A percentile compares a stretch with the other conserved stretches of the same genome.
Evolutionary conservation across 2,113 vertebrate genomes (phyloP).

Genomic region (Cariama cristata): DNA sequence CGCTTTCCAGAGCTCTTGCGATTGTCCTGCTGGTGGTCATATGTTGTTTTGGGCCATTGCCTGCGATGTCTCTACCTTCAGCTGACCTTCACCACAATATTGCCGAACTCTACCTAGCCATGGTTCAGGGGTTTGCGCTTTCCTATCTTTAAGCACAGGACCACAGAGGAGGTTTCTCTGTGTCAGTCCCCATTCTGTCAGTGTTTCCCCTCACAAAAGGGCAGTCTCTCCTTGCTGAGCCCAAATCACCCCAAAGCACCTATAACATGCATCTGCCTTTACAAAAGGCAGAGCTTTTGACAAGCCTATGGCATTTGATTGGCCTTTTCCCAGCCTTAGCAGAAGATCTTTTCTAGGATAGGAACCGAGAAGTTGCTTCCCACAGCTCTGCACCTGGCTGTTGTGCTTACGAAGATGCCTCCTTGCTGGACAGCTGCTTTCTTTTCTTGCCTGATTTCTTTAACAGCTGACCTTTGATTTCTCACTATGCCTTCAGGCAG

Average conservation of each 20-base stretch:
- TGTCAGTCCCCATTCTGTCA: neutral
- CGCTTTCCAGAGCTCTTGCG: neutral
- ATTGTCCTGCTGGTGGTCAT: neutral
- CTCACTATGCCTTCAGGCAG: neutral
- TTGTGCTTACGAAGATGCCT: neutral
- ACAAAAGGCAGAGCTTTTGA: neutral
- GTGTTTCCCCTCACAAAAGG: neutral
- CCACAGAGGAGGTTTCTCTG: neutral
- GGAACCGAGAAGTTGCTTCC: neutral
- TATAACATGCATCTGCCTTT: neutral
- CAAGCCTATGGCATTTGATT: neutral
- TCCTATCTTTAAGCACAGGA: neutral
- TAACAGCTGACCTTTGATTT: constrained; percentile 7
- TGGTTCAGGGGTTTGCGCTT: neutral
- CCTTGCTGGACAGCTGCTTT: neutral
- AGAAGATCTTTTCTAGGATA: neutral
- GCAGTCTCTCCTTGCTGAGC: neutral
- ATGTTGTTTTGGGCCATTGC: neutral
- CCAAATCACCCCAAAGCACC: neutral
- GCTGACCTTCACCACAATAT: neutral
- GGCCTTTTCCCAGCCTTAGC: neutral
- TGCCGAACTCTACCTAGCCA: neutral
- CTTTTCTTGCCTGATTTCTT: neutral
- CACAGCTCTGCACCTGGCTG: neutral
- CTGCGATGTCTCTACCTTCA: neutral